A percentile compares a stretch with the other conserved stretches of the same genome.
Conservation (phyloP, 1,140 invertebrate species). For the Charaxes varanes region DNA sequence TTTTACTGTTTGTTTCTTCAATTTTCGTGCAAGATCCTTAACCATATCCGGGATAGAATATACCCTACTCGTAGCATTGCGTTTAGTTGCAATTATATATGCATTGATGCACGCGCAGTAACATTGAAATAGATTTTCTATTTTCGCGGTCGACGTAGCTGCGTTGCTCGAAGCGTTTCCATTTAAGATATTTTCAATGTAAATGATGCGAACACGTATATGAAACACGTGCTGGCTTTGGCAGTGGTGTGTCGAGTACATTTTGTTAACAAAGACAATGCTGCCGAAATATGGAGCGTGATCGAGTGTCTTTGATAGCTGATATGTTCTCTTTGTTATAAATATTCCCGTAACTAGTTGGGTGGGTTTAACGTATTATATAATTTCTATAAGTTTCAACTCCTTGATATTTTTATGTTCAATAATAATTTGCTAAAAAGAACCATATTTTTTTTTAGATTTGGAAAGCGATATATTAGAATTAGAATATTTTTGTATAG, state of each 20-base stretch:
- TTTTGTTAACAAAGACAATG: slow-evolving; percentile 9
- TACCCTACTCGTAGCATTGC: too few relatives aligned
- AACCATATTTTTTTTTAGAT: too few relatives aligned
- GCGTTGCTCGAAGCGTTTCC: slow-evolving; percentile 5
- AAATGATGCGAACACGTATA: slow-evolving; percentile 6
- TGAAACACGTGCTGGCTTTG: slow-evolving; percentile 11
- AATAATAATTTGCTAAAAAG: too few relatives aligned
- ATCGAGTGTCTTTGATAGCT: slow-evolving; percentile 10
- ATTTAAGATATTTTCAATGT: slow-evolving; percentile 7
- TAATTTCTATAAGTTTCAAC: too few relatives aligned
- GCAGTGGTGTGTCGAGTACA: background rate
- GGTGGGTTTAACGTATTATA: too few relatives aligned
- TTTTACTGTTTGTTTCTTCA: too few relatives aligned
- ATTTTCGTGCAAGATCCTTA: too few relatives aligned
- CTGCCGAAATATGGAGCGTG: slow-evolving; percentile 10
- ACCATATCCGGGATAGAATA: too few relatives aligned
- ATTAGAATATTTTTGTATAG: too few relatives aligned
- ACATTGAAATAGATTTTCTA: slow-evolving; percentile 21
- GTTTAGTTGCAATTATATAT: slow-evolving; percentile 7
- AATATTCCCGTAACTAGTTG: slow-evolving; percentile 9
- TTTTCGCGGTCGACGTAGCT: slow-evolving; percentile 16
- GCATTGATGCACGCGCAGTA: slow-evolving; percentile 1
- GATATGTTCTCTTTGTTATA: slow-evolving; percentile 11
- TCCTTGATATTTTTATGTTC: too few relatives aligned
- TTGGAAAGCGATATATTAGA: too few relatives aligned